phyloP scores from a whole-genome alignment of 2,797 vertebrate genomes.

The Heterohyrax brucei region DNA sequence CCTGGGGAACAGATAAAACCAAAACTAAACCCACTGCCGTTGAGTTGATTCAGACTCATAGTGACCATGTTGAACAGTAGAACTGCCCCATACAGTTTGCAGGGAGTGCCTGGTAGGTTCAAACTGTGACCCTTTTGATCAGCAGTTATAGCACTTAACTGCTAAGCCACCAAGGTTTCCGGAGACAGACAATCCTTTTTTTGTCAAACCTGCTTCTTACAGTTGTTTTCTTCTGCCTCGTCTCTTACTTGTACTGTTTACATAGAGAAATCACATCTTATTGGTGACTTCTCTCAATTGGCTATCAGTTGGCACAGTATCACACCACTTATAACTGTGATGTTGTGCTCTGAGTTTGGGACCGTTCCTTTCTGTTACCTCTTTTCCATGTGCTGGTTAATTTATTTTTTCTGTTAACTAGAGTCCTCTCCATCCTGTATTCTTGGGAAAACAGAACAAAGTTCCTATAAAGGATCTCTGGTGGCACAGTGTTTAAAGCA shows the following conservation, averaged over 20 bases:
- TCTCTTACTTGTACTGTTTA: slow-evolving; percentile 1
- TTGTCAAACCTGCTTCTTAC: neutral
- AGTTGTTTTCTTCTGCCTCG: neutral
- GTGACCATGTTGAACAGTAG: too few species aligned
- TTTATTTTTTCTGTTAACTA: slow-evolving; percentile 35
- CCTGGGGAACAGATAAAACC: neutral
- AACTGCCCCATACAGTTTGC: too few species aligned
- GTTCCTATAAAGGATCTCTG: neutral
- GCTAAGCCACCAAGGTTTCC: too few species aligned
- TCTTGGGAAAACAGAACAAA: neutral
- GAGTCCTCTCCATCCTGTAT: neutral
- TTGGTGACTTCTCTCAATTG: neutral
- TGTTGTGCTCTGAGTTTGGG: neutral
- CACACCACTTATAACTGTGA: neutral
- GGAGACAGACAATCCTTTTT: neutral
- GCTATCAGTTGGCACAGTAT: too few species aligned
- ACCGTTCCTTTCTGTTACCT: neutral
- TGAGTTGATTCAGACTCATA: too few species aligned
- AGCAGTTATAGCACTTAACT: too few species aligned
- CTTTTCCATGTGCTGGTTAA: neutral
- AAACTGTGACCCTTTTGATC: too few species aligned
- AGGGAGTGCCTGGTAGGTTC: too few species aligned
- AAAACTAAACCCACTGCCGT: too few species aligned
- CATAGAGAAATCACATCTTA: slow-evolving; percentile 17
- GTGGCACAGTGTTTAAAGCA: too few species aligned